These are phyloP conservation scores for Ibidorhyncha struthersii DNA, from an alignment of 2,113 vertebrate species.

Conservation along the genomic window DNA sequence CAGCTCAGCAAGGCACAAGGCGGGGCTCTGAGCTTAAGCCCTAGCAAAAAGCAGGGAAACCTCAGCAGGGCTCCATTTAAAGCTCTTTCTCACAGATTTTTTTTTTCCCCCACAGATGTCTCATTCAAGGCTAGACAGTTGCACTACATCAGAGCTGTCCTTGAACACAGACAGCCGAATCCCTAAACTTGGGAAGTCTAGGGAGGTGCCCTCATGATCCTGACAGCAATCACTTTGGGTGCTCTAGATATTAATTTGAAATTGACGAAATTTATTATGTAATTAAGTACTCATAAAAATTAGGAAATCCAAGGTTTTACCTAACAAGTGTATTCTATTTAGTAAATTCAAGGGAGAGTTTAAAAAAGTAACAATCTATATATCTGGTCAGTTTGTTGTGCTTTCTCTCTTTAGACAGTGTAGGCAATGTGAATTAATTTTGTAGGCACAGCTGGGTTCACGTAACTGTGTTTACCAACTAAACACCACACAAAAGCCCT, in stretches of 20 bases:
- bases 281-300: background rate
- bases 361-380: background rate
- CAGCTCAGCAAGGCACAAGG: background rate
- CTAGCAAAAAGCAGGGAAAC: accelerated
- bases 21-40: background rate
- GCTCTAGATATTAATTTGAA: background rate
- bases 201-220: background rate
- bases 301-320: background rate
- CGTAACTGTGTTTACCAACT: background rate
- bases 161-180: background rate
- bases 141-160: background rate
- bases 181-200: background rate
- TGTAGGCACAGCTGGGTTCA: background rate
- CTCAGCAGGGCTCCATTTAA: background rate
- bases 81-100: background rate
- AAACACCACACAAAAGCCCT: background rate
- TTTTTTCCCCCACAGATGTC: accelerated
- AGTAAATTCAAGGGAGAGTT: background rate
- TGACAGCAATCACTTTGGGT: background rate
- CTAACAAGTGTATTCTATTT: background rate
- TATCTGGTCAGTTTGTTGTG: background rate
- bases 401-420: background rate
- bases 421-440: background rate
- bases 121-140: background rate
- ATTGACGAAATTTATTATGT: background rate